Evolutionary conservation across 2,113 vertebrate genomes (phyloP), one percentile per base, ranked within the genome.

Genomic region (Hypomesus transpacificus): DNA sequence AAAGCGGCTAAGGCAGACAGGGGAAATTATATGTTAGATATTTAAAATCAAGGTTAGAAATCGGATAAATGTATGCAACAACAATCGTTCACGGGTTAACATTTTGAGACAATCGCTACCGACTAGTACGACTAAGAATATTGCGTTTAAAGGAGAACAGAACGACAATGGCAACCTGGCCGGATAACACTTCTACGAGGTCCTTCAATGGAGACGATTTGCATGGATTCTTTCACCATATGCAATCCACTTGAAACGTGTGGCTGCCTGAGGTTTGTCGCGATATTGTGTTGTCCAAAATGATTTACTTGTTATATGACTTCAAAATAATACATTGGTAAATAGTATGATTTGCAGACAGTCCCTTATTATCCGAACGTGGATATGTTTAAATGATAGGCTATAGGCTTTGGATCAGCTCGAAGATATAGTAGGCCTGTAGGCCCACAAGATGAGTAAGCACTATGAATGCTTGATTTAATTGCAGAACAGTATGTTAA

Each of bases 1-100:
- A 94, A 94, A 95, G 92, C 89, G 89, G 92, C 91, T 87, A 80
- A 85, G 85, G 89, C 89, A 84, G 87, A 91, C 88, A 86, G 87
- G 75, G 87, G 85, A 79, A 88, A 91, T 91, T 89, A 87, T 87
- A 86, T 80, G 82, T 90, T 89, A 82, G 85, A 90, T 85, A 81
- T 89, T 90, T 87, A 83, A 87, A 90, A 91, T 91, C 82, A 78
- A 89, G 87, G 80, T 86, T 89, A 86, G 79, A 85, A 88, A 81
- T 83, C 62, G 82, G 75, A 78, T 86, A 84, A 89, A 87, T 69
- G 75, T 78, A 46, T 46, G 72, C 20, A 73, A 24, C 67, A 51
- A 71, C 69, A 71, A 78, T 75, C 70, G 28, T 16, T 68, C 18
- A 68, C 75, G 56, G 68, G 80, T 73, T 57, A 84, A 78, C 86